Conservation (phyloP, 2,113 vertebrate genomes). For the Seriola dumerili region DNA sequence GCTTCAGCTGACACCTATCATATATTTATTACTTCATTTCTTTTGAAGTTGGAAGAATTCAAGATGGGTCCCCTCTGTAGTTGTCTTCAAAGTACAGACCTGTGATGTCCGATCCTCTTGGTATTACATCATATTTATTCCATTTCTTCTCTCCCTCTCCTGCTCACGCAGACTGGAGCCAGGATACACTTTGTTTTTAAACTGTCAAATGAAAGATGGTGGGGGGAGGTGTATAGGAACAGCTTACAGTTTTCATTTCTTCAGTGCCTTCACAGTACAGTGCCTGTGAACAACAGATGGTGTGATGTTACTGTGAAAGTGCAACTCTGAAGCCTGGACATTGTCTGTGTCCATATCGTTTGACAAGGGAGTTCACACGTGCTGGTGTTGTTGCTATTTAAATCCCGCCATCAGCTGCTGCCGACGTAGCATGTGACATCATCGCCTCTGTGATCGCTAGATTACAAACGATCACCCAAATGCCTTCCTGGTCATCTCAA, state of each 20-base stretch:
- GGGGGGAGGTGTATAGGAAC: conserved; percentile 10
- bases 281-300: not conserved
- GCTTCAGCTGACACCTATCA: conserved; percentile 55
- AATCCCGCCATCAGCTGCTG: too few species aligned
- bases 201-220: conserved; percentile 33
- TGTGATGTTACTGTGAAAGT: not conserved
- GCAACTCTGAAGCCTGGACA: not conserved
- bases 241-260: conserved; percentile 27
- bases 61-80: conserved; percentile 34
- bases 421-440: too few species aligned
- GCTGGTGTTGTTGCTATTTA: too few species aligned
- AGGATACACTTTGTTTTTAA: conserved; percentile 40
- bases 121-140: conserved; percentile 54
- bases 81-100: conserved; percentile 63
- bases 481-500: too few species aligned
- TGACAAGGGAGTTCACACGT: too few species aligned
- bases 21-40: conserved; percentile 58
- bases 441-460: too few species aligned
- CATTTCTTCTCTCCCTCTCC: not conserved
- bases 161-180: conserved; percentile 8
- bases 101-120: conserved; percentile 53
- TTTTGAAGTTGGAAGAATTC: conserved; percentile 62
- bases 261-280: not conserved
- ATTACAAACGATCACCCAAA: too few species aligned
- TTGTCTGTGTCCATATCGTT: not conserved